Evolutionary conservation across 2,113 vertebrate species (phyloP).

Genomic region (Hippopotamus amphibius): DNA sequence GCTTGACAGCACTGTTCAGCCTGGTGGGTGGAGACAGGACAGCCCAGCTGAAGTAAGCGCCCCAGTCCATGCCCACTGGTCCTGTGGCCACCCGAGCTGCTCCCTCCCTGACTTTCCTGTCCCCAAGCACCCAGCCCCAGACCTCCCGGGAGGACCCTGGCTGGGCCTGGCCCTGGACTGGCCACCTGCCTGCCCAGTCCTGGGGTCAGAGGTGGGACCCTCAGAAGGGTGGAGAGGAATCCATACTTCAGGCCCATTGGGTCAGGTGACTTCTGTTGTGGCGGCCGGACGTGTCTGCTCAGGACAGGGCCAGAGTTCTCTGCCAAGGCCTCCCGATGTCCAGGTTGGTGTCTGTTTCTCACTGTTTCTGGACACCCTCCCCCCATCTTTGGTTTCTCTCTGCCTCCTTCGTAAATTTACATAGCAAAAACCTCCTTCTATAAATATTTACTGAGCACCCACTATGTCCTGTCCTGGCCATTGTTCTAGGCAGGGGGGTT

Average conservation of each 20-base stretch:
- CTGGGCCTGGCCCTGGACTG: background rate
- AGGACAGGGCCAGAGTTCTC: background rate
- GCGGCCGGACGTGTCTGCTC: background rate
- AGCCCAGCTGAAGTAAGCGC: background rate
- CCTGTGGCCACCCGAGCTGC: background rate
- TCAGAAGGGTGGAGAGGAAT: background rate
- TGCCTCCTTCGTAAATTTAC: background rate
- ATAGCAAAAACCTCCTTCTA: background rate
- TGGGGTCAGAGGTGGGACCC: background rate
- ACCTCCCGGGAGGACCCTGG: background rate
- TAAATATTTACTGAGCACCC: background rate
- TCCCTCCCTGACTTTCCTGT: background rate
- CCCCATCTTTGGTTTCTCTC: background rate
- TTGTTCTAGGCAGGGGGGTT: background rate
- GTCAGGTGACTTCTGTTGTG: background rate
- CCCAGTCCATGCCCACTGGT: background rate
- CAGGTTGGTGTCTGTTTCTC: background rate
- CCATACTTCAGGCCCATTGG: fast-evolving
- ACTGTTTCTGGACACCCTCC: background rate
- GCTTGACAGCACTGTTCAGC: background rate
- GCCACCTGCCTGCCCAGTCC: background rate
- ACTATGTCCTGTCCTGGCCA: too few relatives aligned
- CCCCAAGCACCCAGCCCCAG: background rate
- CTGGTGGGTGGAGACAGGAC: background rate
- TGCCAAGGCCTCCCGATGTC: background rate